A percentile compares a stretch with the other conserved stretches of the same genome.
phyloP scores from a whole-genome alignment of 2,888 invertebrate species.

The Ophion slaviceki region DNA sequence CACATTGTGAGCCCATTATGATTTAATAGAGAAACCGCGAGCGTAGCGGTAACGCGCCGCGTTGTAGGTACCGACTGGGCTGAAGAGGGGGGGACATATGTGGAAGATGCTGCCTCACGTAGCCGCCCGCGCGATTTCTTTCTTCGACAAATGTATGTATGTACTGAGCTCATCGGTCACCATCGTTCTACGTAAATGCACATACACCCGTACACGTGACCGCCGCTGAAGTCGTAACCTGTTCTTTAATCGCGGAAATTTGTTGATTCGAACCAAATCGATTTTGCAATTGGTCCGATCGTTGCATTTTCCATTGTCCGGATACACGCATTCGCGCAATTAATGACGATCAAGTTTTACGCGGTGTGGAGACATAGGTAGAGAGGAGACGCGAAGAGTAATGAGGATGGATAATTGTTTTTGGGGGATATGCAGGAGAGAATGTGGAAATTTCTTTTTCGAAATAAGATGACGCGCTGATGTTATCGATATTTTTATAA shows the following conservation, averaged over 20 bases:
- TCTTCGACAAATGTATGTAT: constrained; percentile 31
- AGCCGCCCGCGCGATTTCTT: constrained; percentile 68
- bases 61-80: constrained; percentile 19
- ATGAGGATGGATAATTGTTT: too few species aligned
- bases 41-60: constrained; percentile 49
- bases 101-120: constrained; percentile 71
- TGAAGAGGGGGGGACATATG: constrained; percentile 14
- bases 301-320: not conserved
- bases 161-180: not conserved
- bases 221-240: constrained; percentile 66
- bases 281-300: constrained; percentile 10
- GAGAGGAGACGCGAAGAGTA: too few species aligned
- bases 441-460: too few species aligned
- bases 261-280: constrained; percentile 50
- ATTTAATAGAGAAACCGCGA: constrained; percentile 77
- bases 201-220: constrained; percentile 5
- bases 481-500: not conserved
- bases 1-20: constrained; percentile 81
- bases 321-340: too few species aligned
- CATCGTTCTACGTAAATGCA: constrained; percentile 7
- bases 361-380: too few species aligned
- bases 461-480: constrained; percentile 37
- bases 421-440: too few species aligned
- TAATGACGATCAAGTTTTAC: too few species aligned
- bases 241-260: constrained; percentile 73